phyloP scores from a whole-genome alignment of 2,797 vertebrate species.

The Lutjanus argentimaculatus region DNA sequence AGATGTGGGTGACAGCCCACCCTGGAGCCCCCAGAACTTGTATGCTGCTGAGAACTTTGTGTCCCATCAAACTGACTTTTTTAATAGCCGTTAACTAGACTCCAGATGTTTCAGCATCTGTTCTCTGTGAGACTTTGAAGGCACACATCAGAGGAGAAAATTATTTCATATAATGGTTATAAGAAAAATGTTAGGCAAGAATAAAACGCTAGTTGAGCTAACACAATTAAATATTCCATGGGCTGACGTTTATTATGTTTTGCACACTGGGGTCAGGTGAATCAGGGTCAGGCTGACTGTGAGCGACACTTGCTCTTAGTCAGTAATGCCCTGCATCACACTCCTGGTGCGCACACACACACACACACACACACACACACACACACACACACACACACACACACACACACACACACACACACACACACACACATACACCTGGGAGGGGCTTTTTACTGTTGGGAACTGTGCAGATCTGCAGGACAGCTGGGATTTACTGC shows the following conservation, averaged over 20 bases:
- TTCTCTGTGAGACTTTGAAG: slow-evolving; percentile 84
- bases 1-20: slow-evolving; percentile 77
- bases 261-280: slow-evolving; percentile 57
- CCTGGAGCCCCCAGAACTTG: slow-evolving; percentile 59
- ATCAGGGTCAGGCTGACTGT: slow-evolving; percentile 32
- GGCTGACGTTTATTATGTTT: slow-evolving; percentile 45
- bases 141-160: slow-evolving; percentile 82
- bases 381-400: slow-evolving; percentile 21
- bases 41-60: slow-evolving; percentile 75
- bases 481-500: slow-evolving; percentile 82
- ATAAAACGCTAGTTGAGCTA: slow-evolving; percentile 61
- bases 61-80: slow-evolving; percentile 83
- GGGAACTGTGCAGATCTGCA: slow-evolving; percentile 73
- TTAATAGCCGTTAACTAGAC: slow-evolving; percentile 83
- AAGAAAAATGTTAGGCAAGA: slow-evolving; percentile 71
- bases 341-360: slow-evolving; percentile 20
- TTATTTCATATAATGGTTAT: slow-evolving; percentile 83
- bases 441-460: slow-evolving; percentile 73
- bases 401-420: slow-evolving; percentile 9
- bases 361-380: slow-evolving; percentile 39
- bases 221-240: slow-evolving; percentile 45
- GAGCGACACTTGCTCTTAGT: slow-evolving; percentile 53
- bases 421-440: slow-evolving; percentile 37
- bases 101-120: slow-evolving; percentile 87
- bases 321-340: slow-evolving; percentile 37